Conservation (phyloP, 2,888 invertebrate species). For the Lamproptera curius region DNA sequence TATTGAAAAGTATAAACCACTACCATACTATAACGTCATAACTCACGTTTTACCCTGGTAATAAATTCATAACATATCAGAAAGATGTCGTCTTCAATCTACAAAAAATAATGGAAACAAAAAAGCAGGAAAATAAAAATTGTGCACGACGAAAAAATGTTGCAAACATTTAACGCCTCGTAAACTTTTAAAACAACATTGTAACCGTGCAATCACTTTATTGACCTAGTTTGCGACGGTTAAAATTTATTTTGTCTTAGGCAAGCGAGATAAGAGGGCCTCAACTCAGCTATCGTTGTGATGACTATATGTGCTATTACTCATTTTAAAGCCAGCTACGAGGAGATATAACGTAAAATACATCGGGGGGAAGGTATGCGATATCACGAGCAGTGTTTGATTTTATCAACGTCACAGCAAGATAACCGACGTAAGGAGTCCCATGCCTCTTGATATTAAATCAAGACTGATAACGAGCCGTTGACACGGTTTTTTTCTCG, state of each 20-base stretch:
- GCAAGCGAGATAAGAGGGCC: conserved; percentile 8
- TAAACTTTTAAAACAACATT: background rate
- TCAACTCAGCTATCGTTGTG: conserved; percentile 6
- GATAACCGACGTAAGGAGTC: conserved; percentile 44
- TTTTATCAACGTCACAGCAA: too few relatives aligned
- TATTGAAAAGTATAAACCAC: too few relatives aligned
- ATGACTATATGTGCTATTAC: background rate
- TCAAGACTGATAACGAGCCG: conserved; percentile 63
- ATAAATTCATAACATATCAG: too few relatives aligned
- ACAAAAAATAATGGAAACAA: too few relatives aligned
- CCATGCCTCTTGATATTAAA: conserved; percentile 58
- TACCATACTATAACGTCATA: too few relatives aligned
- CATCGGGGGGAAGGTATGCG: conserved; percentile 44
- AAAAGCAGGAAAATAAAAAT: too few relatives aligned
- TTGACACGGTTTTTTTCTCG: conserved; percentile 55
- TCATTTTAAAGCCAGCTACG: conserved; percentile 1
- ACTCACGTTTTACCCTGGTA: too few relatives aligned
- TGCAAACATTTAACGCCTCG: too few relatives aligned
- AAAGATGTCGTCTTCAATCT: too few relatives aligned
- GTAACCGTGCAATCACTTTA: conserved; percentile 2
- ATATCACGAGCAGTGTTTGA: conserved; percentile 52
- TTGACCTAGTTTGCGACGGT: conserved; percentile 10
- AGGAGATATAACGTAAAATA: conserved; percentile 1
- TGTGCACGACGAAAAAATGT: too few relatives aligned
- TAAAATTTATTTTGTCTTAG: conserved; percentile 9